These are phyloP conservation scores for Episyrphus balteatus DNA, from an alignment of 1,140 invertebrate genomes.

Conservation along the genomic window DNA sequence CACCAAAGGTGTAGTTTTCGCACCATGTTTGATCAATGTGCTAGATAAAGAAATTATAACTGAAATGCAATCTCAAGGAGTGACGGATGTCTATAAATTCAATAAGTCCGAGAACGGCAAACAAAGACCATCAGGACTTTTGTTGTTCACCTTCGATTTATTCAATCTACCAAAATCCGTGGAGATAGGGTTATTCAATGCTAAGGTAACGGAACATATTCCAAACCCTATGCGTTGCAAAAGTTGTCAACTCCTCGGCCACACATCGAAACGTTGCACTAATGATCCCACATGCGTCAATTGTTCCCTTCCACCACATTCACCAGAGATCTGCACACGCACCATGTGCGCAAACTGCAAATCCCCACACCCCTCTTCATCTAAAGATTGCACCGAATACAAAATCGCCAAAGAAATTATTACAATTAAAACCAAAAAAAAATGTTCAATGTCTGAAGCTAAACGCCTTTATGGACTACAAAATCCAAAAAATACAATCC, in stretches of 20 bases:
- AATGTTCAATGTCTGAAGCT: not conserved
- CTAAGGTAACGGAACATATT: not conserved
- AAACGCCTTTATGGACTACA: not conserved
- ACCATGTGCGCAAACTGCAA: not conserved
- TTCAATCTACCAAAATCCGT: not conserved
- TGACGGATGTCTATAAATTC: not conserved
- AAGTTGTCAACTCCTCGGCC: not conserved
- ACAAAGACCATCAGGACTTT: not conserved
- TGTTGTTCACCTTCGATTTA: not conserved
- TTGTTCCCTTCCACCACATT: not conserved
- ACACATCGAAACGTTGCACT: not conserved
- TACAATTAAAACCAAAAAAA: not conserved
- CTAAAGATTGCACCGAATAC: not conserved
- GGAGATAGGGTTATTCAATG: not conserved
- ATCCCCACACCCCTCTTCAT: not conserved
- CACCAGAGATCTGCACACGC: not conserved
- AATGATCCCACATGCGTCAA: not conserved
- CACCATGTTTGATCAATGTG: not conserved
- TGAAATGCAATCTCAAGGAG: no score
- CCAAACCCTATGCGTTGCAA: not conserved
- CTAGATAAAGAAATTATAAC: not conserved
- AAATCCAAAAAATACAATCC: not conserved
- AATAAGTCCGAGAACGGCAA: not conserved
- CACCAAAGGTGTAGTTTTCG: not conserved
- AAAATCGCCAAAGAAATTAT: not conserved